These are phyloP conservation scores for Hydrotaea cyrtoneurina DNA, from an alignment of 2,888 invertebrate species.

Conservation along the genomic window DNA sequence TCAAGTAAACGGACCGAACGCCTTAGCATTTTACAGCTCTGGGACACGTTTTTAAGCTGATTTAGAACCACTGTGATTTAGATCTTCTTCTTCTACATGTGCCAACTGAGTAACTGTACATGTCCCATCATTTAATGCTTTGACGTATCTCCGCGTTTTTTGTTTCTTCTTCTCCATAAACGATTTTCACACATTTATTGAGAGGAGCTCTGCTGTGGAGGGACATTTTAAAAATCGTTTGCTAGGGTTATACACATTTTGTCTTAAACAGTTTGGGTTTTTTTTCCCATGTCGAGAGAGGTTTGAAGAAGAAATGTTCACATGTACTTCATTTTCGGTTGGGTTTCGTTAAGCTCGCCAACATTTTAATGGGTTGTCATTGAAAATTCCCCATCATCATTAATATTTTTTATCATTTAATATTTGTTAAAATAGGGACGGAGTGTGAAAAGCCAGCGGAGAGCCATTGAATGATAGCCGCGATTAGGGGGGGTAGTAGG, in stretches of 20 bases:
- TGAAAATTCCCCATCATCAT: constrained; percentile 3
- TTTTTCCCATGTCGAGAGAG: background rate
- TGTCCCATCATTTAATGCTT: background rate
- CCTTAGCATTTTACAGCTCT: too few species aligned
- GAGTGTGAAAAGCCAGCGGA: background rate
- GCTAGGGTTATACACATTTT: constrained; percentile 1
- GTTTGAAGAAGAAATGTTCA: background rate
- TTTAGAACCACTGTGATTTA: too few species aligned
- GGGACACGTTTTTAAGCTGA: too few species aligned
- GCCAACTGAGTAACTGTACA: too few species aligned
- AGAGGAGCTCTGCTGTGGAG: background rate
- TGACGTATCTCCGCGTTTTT: background rate
- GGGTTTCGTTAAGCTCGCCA: background rate
- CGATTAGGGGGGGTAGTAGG: too few species aligned
- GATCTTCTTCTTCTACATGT: too few species aligned
- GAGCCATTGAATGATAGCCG: background rate
- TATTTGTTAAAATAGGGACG: background rate
- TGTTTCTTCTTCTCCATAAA: background rate
- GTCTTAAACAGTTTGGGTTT: constrained; percentile 50
- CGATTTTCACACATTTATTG: background rate
- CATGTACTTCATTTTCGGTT: background rate
- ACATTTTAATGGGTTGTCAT: background rate
- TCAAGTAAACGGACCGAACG: too few species aligned
- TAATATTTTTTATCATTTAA: background rate
- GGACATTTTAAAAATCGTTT: too few species aligned